Evolutionary conservation across 2,113 vertebrate species (phyloP).

Genomic region (Dromiciops gliroides): DNA sequence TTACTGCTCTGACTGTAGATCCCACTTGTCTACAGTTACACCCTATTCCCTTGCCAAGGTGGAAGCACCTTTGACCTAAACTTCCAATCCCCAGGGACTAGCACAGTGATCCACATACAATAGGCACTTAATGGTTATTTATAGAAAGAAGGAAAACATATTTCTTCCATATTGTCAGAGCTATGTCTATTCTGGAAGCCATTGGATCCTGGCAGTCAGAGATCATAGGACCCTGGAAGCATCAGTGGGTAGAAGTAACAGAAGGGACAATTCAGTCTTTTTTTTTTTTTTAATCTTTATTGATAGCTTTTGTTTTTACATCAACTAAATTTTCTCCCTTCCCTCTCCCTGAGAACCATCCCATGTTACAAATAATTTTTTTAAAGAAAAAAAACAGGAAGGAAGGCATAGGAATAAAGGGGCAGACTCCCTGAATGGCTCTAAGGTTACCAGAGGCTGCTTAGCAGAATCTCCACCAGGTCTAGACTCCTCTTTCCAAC

Average conservation of each 20-base stretch:
- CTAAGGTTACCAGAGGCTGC: background rate
- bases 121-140: background rate
- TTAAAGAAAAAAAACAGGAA: background rate
- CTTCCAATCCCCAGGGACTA: background rate
- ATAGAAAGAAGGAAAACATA: background rate
- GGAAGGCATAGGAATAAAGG: background rate
- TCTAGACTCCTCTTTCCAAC: no score
- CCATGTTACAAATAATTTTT: background rate
- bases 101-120: background rate
- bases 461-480: no score
- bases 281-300: no score
- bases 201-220: no score
- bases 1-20: no score
- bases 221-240: no score
- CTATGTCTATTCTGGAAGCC: background rate
- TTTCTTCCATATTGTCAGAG: background rate
- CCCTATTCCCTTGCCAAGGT: background rate
- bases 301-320: background rate
- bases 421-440: no score
- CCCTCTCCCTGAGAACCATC: background rate
- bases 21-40: no score
- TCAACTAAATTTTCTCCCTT: background rate
- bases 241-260: no score
- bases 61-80: background rate
- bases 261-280: no score